Percentiles rank a stretch among this genome's conserved stretches.
Conservation (phyloP, 35 echinoderm and acorn worm species). For the Nesometra sesokonis region DNA sequence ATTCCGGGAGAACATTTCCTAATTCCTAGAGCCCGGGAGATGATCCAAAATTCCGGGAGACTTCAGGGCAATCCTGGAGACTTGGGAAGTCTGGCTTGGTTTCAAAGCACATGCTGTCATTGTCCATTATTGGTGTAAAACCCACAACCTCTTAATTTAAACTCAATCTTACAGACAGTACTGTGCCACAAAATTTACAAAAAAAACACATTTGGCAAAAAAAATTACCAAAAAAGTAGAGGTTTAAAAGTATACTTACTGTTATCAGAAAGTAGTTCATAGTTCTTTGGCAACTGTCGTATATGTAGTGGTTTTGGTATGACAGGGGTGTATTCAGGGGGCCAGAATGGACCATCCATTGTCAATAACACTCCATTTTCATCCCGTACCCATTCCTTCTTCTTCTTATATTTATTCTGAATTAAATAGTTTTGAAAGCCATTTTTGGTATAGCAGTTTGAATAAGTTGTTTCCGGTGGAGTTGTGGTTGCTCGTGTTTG, state of each 20-base stretch:
- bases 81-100: no score
- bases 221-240: no score
- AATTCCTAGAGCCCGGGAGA: no score
- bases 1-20: no score
- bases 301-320: constrained; percentile 85
- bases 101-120: no score
- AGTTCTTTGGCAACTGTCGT: constrained; percentile 16
- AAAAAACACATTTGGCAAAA: no score
- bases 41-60: no score
- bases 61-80: no score
- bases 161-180: no score
- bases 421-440: constrained; percentile 65
- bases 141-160: no score
- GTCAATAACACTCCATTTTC: constrained; percentile 83
- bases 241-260: constrained; percentile 31
- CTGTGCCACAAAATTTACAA: no score
- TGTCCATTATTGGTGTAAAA: no score
- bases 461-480: background rate
- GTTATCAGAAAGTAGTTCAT: constrained; percentile 54
- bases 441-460: constrained; percentile 62
- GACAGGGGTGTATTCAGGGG: constrained; percentile 79
- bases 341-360: constrained; percentile 92
- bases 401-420: constrained; percentile 76
- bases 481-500: background rate
- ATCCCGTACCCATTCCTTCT: constrained; percentile 67